Evolutionary conservation across 2,888 invertebrate species (phyloP), one percentile per base, ranked within the genome.

Genomic region (Callinectes sapidus): DNA sequence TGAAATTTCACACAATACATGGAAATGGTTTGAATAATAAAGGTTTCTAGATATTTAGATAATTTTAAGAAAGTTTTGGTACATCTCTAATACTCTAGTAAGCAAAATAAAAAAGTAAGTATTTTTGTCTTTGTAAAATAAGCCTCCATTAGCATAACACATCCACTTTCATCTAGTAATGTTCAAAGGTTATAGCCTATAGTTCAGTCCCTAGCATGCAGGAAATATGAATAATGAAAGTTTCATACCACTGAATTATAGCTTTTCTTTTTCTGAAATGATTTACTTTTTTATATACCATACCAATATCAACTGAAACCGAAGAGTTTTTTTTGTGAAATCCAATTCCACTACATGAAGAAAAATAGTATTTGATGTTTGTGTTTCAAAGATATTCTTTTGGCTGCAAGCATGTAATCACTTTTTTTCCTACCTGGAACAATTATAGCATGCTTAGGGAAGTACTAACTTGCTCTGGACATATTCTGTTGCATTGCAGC

Each of bases 401-500:
- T 66, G 61, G 89, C 89, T 71, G 89, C 89, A 89, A 89, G 89
- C 86, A 89, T 66, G 55, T 28, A 92, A 89, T 88, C 77, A 85
- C 66, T 88, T 90, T 71, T 88, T 90, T 48, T 48, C 55, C 87
- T 42, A 66, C 88, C 32, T 77, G n/a, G 90, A 92, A 92, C 89
- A 91, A 90, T 81, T 55, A 92, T 39, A 91, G 90, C 91, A 91
- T 92, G 92, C 92, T 92, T 91, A 91, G 92, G 92, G 89, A 92
- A 91, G 92, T 91, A 92, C 92, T 92, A 92, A 91, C 90, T 90
- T 90, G 90, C 91, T 91, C 87, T 92, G 92, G 92, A 92, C 92
- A 88, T 48, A 55, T 91, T 90, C 87, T 85, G 55, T 14, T 32
- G 55, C 23, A 71, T 28, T 85, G 71, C 89, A 92, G 32, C 61